phyloP scores from a whole-genome alignment of 2,888 invertebrate species.

The Anagyrus pseudococci region DNA sequence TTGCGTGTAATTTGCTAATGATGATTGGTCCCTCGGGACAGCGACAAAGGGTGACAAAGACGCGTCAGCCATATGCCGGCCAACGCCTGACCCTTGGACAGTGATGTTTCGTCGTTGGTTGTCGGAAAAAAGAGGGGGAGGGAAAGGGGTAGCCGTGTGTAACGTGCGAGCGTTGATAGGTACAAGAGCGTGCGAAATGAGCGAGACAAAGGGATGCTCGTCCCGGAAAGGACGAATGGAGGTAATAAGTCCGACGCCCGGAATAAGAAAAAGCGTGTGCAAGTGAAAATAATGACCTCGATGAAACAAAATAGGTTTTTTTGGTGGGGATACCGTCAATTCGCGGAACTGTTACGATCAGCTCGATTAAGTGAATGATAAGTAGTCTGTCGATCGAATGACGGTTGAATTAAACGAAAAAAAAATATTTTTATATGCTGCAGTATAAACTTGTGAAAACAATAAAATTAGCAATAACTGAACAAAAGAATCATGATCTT shows the following conservation, averaged over 20 bases:
- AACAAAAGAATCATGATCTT: too few relatives aligned
- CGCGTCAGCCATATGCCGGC: constrained; percentile 8
- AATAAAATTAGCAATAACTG: too few relatives aligned
- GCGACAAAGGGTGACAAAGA: background rate
- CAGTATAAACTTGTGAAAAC: too few relatives aligned
- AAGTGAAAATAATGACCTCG: background rate
- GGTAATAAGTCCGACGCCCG: constrained; percentile 1
- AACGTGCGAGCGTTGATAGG: constrained; percentile 5
- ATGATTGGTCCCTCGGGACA: constrained; percentile 23
- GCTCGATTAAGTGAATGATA: too few relatives aligned
- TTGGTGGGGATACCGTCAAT: too few relatives aligned
- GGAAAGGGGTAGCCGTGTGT: background rate
- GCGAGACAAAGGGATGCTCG: background rate
- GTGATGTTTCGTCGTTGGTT: background rate
- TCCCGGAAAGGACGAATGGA: constrained; percentile 1
- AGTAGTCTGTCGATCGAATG: too few relatives aligned
- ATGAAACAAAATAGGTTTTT: constrained; percentile 38
- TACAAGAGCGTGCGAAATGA: background rate
- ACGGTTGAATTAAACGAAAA: too few relatives aligned
- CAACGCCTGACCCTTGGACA: background rate
- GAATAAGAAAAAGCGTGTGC: background rate
- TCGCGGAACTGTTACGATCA: too few relatives aligned
- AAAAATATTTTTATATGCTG: too few relatives aligned
- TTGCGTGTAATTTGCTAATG: constrained; percentile 29
- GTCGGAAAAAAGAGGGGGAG: background rate